Percentiles rank a stretch among this genome's conserved stretches.
Conservation (phyloP, 2,888 invertebrate species). For the Drosophila greeni region DNA sequence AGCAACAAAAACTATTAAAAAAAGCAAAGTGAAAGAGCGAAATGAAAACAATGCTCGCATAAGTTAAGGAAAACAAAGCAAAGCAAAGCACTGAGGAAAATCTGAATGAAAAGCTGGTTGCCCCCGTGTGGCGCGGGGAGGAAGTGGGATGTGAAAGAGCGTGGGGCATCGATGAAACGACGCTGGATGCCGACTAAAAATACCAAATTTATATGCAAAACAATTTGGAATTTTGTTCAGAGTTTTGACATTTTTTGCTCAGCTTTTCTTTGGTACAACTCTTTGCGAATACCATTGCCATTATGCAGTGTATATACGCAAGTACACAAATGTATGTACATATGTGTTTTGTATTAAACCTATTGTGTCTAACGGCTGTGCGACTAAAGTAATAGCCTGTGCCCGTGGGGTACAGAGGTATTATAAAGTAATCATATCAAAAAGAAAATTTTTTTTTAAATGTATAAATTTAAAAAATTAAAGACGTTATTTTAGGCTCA, state of each 20-base stretch:
- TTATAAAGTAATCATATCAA: too few relatives aligned
- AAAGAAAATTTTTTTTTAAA: too few relatives aligned
- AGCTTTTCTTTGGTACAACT: slow-evolving; percentile 4
- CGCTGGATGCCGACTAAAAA: slow-evolving; percentile 45
- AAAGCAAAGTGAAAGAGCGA: slow-evolving; percentile 23
- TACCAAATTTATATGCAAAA: slow-evolving; percentile 66
- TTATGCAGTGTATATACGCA: not conserved
- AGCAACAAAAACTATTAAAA: slow-evolving; percentile 33
- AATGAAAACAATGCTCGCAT: slow-evolving; percentile 26
- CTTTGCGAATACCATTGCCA: not conserved
- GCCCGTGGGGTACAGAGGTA: too few relatives aligned
- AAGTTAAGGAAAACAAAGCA: slow-evolving; percentile 31
- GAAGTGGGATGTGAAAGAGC: not conserved
- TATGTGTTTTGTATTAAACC: not conserved
- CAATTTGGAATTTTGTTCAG: slow-evolving; percentile 53
- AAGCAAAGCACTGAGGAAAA: slow-evolving; percentile 26
- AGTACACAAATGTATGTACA: not conserved
- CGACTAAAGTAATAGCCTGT: not conserved
- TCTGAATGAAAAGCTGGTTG: slow-evolving; percentile 52
- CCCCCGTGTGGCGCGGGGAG: not conserved
- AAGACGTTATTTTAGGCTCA: too few relatives aligned
- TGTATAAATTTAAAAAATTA: too few relatives aligned
- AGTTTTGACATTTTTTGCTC: slow-evolving; percentile 58
- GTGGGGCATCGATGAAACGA: slow-evolving; percentile 3
- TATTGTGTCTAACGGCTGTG: not conserved